Percentiles rank a stretch among this genome's conserved stretches.
phyloP scores from a whole-genome alignment of 2,888 invertebrate genomes.

The Nasonovia ribisnigri region DNA sequence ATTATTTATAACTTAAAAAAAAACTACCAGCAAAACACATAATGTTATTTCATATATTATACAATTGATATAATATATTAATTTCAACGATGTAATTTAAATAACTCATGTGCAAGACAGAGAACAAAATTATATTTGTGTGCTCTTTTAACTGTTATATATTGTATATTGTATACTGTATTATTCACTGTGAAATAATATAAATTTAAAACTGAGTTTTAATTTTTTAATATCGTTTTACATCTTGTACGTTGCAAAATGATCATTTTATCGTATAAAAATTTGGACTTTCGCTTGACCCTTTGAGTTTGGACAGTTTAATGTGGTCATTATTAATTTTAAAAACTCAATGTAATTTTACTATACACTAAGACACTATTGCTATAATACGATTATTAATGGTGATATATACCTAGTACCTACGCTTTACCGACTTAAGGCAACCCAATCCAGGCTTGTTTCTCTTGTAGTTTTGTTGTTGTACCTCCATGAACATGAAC shows the following conservation, averaged over 20 bases:
- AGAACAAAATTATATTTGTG: not conserved
- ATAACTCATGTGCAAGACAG: not conserved
- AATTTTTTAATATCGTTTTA: conserved; percentile 14
- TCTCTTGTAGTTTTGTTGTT: not conserved
- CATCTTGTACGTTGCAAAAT: conserved; percentile 12
- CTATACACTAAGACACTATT: not conserved
- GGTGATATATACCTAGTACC: too few relatives aligned
- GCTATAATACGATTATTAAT: not conserved
- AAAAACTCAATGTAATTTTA: not conserved
- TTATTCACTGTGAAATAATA: not conserved
- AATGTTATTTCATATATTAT: not conserved
- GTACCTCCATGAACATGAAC: not conserved
- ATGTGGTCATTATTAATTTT: conserved; percentile 36
- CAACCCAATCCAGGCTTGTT: not conserved
- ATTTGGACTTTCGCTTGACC: not conserved
- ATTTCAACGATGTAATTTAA: not conserved
- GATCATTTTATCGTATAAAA: conserved; percentile 10
- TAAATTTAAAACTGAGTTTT: not conserved
- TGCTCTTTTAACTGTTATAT: not conserved
- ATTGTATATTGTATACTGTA: too few relatives aligned
- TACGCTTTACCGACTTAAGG: not conserved
- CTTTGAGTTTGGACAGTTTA: not conserved
- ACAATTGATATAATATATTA: not conserved
- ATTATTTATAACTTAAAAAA: not conserved
- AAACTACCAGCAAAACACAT: not conserved